Conservation (phyloP, 1,140 invertebrate genomes). For the Drosophila bocqueti region DNA sequence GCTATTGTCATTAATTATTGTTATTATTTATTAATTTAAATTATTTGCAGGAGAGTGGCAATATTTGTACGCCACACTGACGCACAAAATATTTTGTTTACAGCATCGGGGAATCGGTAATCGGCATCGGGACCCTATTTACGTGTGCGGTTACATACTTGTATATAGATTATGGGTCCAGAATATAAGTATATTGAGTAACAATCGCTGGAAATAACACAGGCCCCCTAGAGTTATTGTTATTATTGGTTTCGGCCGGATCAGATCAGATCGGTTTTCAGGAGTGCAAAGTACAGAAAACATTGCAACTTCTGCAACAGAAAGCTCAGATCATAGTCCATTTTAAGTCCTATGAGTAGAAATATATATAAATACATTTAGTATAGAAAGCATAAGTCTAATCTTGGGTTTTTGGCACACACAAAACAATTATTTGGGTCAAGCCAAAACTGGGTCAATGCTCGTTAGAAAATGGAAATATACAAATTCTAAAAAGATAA, state of each 20-base stretch:
- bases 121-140: not conserved
- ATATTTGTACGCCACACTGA: not conserved
- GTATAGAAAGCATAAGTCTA: not conserved
- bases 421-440: not conserved
- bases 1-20: not conserved
- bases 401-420: constrained; percentile 1
- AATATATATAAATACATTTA: not conserved
- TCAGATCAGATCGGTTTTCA: not conserved
- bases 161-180: not conserved
- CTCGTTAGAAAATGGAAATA: not conserved
- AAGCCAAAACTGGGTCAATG: not conserved
- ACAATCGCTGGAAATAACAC: constrained; percentile 10
- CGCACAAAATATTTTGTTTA: constrained; percentile 4
- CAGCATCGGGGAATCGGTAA: not conserved
- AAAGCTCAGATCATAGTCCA: not conserved
- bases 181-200: constrained; percentile 27
- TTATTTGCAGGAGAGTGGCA: not conserved
- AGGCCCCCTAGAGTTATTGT: constrained; percentile 5
- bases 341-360: not conserved
- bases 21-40: not conserved
- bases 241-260: constrained; percentile 14
- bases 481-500: not conserved
- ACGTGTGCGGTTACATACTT: constrained; percentile 12
- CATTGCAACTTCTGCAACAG: not conserved
- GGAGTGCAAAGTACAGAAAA: not conserved